These are phyloP conservation scores for Alaudala cheleensis DNA, from an alignment of 2,113 vertebrate genomes.

Conservation along the genomic window DNA sequence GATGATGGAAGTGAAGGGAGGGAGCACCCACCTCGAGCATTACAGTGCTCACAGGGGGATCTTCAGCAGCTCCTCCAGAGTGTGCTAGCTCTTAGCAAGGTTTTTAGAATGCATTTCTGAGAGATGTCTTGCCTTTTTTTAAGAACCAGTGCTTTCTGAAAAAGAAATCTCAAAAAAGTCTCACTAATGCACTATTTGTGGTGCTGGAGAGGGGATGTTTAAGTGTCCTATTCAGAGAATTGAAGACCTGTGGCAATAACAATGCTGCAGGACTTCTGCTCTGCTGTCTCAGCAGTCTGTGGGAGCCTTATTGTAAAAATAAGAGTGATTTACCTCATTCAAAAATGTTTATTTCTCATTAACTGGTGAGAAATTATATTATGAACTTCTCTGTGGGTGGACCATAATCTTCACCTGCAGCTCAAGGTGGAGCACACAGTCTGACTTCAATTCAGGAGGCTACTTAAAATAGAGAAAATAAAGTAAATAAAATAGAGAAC, in stretches of 20 bases:
- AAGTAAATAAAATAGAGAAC: neutral
- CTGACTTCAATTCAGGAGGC: fast-evolving
- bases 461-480: neutral
- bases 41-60: neutral
- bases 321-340: neutral
- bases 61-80: neutral
- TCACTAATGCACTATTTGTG: neutral
- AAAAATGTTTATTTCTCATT: neutral
- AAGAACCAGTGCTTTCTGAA: neutral
- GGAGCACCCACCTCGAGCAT: neutral
- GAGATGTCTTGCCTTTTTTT: neutral
- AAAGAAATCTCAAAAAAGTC: neutral
- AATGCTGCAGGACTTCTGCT: neutral
- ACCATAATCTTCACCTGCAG: neutral
- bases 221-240: neutral
- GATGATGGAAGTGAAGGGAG: neutral
- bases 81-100: neutral
- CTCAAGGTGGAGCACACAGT: neutral
- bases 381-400: fast-evolving
- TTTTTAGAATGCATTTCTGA: neutral
- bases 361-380: neutral
- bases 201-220: neutral
- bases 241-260: neutral
- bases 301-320: neutral
- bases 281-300: too few relatives aligned